phyloP scores from a whole-genome alignment of 2,888 invertebrate species.

The Ormyrus thymus region DNA sequence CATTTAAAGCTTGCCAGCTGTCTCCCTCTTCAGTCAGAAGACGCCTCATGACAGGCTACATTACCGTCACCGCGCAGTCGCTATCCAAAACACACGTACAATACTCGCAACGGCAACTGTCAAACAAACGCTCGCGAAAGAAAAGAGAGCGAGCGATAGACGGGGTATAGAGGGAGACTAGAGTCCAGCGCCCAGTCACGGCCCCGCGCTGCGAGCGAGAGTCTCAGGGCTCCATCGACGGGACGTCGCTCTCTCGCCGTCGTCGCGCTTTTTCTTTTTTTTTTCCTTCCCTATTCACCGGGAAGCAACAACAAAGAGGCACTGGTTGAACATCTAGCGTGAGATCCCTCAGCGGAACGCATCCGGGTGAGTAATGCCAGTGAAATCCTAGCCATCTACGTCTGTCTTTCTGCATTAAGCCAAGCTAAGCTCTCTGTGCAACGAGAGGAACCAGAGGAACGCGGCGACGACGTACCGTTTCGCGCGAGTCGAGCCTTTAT shows the following conservation, averaged over 20 bases:
- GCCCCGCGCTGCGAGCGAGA: conserved; percentile 30
- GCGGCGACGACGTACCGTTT: not conserved
- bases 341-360: conserved; percentile 69
- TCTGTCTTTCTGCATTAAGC: no score
- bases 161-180: conserved; percentile 2
- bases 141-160: conserved; percentile 19
- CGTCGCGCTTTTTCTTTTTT: conserved; percentile 54
- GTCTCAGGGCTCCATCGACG: conserved; percentile 36
- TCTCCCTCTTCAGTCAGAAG: no score
- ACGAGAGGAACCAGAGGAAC: no score
- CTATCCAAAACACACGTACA: not conserved
- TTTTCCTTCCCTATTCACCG: conserved; percentile 61
- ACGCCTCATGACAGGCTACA: no score
- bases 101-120: not conserved
- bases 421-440: no score
- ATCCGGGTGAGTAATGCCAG: conserved; percentile 69
- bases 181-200: conserved; percentile 26
- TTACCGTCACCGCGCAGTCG: not conserved
- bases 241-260: conserved; percentile 24
- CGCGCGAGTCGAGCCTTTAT: not conserved
- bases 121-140: not conserved
- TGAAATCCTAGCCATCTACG: not conserved
- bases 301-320: conserved; percentile 61
- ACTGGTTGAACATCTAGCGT: conserved; percentile 68
- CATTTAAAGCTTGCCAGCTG: not conserved